These are phyloP conservation scores for Sprattus sprattus DNA, from an alignment of 2,113 vertebrate species.

Conservation along the genomic window DNA sequence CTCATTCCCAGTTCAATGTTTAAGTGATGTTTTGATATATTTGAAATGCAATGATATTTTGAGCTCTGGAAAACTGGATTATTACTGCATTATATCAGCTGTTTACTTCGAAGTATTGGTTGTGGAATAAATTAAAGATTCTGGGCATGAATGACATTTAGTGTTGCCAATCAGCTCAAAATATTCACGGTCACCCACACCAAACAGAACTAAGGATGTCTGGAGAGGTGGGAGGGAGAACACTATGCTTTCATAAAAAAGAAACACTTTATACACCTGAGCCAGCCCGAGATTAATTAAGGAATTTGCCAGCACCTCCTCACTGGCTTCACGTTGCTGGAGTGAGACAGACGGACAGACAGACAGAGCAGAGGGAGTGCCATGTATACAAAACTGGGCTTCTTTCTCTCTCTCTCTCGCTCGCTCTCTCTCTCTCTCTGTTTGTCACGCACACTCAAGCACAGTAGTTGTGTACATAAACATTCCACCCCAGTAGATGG, in stretches of 20 bases:
- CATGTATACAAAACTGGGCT: not conserved
- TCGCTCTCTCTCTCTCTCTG: not conserved
- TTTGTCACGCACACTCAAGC: not conserved
- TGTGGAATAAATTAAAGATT: not conserved
- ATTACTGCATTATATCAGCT: not conserved
- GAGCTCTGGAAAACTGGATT: not conserved
- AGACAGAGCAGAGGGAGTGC: not conserved
- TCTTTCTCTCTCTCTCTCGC: not conserved
- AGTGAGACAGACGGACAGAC: not conserved
- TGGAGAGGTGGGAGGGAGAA: not conserved
- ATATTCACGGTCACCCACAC: not conserved
- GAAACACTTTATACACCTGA: not conserved
- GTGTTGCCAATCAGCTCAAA: not conserved
- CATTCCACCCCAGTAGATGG: not conserved
- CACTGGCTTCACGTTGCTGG: not conserved
- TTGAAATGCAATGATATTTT: not conserved
- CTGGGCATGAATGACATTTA: not conserved
- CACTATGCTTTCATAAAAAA: not conserved
- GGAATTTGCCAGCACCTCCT: not conserved
- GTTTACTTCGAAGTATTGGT: not conserved
- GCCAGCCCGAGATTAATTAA: not conserved
- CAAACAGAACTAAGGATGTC: not conserved
- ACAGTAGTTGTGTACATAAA: not conserved
- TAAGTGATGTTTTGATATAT: not conserved
- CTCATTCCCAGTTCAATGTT: not conserved